Evolutionary conservation across 2,797 vertebrate genomes (phyloP), one percentile per base, ranked within the genome.

Genomic region (Rhinogobio ventralis): DNA sequence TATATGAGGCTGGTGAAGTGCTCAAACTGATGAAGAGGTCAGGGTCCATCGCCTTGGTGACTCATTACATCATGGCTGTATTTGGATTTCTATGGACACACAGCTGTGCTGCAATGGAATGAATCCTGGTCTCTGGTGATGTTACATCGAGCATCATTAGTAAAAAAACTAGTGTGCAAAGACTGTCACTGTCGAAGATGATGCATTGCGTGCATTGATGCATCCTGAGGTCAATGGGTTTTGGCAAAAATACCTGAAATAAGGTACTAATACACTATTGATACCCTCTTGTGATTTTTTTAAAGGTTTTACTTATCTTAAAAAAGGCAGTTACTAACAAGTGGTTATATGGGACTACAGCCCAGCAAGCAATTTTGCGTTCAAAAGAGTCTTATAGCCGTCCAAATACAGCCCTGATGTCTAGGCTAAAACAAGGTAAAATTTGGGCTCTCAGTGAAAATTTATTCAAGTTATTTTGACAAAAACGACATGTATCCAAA

Each of bases 21-120:
- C 46, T 67, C 46, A 55, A 51, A 83, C 42, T 39, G 42, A 84
- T 46, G 75, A 62, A 76, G 55, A 30, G 73, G 42, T 62, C 75
- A 84, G 28, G 49, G 75, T 84, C 83, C 83, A 64, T 79, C 15
- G 7, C 66, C 49, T 20, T 84, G 82, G 72, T 67, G 49, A 83
- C 49, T 49, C 25, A 71, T 46, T 84, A 69, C 36, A 60, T 49
- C 62, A 79, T 6, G 4, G 33, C 28, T 46, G 42, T 20, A 60
- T 79, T 60, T 79, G 39, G 51, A 84, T 84, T 84, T 60, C 67
- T 78, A 25, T 72, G 75, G 23, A 45, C 66, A 82, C 28, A 60
- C 20, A 42, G 25, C 28, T 25, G 15, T 71, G 28, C 53, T 84
- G 83, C 66, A 62, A 39, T 49, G 75, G 53, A 84, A 79, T 62